These are phyloP conservation scores for Dasypolia templi DNA, from an alignment of 2,888 invertebrate species.

Conservation along the genomic window DNA sequence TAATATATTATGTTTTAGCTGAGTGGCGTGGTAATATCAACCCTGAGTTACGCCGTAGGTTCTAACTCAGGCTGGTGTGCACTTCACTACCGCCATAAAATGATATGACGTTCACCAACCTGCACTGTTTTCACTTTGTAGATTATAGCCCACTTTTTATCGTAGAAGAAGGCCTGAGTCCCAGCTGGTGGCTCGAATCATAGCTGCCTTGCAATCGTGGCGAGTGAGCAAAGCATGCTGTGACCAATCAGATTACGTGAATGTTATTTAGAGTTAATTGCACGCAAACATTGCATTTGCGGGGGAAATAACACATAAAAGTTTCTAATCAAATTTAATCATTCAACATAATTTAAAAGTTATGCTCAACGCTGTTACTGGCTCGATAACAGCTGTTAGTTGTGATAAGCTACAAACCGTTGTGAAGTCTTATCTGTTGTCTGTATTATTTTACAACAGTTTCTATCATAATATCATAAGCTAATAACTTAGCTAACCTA, in stretches of 20 bases:
- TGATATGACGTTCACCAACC: background rate
- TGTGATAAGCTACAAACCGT: constrained; percentile 39
- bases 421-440: constrained; percentile 44
- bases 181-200: background rate
- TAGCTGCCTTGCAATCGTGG: background rate
- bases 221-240: too few relatives aligned
- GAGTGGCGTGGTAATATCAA: background rate
- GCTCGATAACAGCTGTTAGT: constrained; percentile 32
- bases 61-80: background rate
- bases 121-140: background rate
- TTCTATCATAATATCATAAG: background rate
- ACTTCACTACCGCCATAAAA: background rate
- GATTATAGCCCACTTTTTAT: background rate
- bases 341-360: constrained; percentile 35
- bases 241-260: background rate
- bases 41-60: too few relatives aligned
- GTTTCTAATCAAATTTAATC: constrained; percentile 10
- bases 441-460: constrained; percentile 3
- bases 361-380: constrained; percentile 15
- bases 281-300: background rate
- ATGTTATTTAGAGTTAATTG: background rate
- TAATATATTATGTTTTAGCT: background rate
- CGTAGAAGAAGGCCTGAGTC: background rate
- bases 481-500: background rate
- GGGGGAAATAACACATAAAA: background rate